Evolutionary conservation across 2,113 vertebrate species (phyloP).

Genomic region (Lagenorhynchus albirostris): DNA sequence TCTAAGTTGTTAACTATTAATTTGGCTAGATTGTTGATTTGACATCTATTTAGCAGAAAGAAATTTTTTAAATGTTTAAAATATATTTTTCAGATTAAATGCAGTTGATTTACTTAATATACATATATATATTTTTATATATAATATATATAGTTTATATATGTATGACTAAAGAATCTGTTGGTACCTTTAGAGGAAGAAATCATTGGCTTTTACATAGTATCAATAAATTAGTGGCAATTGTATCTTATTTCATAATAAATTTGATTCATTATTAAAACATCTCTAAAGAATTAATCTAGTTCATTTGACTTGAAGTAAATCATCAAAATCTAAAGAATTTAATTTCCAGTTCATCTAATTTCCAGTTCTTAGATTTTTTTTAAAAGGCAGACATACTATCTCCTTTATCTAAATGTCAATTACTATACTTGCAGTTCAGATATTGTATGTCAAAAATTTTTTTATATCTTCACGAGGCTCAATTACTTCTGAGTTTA

Average conservation of each 20-base stretch:
- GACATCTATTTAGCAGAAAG: background rate
- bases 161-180: background rate
- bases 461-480: constrained; percentile 49
- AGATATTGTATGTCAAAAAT: constrained; percentile 11
- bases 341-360: background rate
- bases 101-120: background rate
- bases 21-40: background rate
- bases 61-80: background rate
- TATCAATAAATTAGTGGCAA: background rate
- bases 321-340: background rate
- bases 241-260: background rate
- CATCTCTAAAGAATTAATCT: background rate
- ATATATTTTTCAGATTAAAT: background rate
- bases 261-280: background rate
- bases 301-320: background rate
- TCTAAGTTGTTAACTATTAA: background rate
- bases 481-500: constrained; percentile 65
- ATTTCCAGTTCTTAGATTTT: background rate
- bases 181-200: background rate
- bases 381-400: background rate
- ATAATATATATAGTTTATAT: too few species aligned
- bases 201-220: background rate
- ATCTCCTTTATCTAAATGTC: constrained; percentile 15
- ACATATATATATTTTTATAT: background rate
- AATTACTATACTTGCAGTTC: constrained; percentile 9